phyloP scores from a whole-genome alignment of 2,113 vertebrate genomes.

The Puma concolor region DNA sequence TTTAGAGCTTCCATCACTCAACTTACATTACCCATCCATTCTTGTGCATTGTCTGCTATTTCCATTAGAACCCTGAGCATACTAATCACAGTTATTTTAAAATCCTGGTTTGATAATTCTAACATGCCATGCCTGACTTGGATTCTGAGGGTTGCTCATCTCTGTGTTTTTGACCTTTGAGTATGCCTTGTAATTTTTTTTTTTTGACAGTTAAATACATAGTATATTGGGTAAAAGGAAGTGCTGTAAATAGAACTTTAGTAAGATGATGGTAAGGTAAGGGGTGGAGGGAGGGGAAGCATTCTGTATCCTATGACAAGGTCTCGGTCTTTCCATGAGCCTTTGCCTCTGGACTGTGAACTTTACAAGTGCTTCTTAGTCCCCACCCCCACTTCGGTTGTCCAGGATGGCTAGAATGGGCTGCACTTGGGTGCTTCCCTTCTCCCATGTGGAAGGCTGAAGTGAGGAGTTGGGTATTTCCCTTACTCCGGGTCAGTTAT shows the following conservation, averaged over 20 bases:
- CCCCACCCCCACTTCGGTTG: neutral
- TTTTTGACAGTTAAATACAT: neutral
- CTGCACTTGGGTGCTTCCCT: neutral
- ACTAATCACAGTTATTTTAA: neutral
- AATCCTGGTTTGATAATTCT: neutral
- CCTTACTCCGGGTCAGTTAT: neutral
- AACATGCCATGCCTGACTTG: neutral
- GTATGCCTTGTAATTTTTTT: neutral
- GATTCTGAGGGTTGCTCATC: neutral
- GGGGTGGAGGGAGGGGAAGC: neutral
- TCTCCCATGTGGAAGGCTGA: neutral
- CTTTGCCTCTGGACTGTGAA: neutral
- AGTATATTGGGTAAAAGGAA: neutral
- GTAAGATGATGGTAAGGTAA: neutral
- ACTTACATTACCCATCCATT: neutral
- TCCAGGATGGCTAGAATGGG: neutral
- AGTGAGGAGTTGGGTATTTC: neutral
- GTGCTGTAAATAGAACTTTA: neutral
- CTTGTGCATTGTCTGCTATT: neutral
- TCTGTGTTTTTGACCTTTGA: neutral
- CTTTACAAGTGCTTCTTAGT: neutral
- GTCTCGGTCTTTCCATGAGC: neutral
- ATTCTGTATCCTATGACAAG: neutral
- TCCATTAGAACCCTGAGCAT: neutral
- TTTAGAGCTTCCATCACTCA: neutral